These are phyloP conservation scores for Esox masquinongy DNA, from an alignment of 2,797 vertebrate species.

Conservation along the genomic window DNA sequence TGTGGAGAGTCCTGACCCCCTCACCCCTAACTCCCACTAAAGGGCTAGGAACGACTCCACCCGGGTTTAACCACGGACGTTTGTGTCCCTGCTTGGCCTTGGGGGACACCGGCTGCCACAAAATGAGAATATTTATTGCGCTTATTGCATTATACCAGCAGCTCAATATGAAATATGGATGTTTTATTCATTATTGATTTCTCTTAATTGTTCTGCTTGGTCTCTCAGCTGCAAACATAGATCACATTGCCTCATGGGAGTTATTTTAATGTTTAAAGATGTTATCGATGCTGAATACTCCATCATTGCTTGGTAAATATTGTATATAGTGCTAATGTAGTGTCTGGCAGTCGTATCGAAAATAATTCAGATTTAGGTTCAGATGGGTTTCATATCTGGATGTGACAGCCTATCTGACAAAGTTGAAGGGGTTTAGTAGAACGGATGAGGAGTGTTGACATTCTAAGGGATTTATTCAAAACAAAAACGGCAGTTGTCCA, in stretches of 20 bases:
- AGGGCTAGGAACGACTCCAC: conserved; percentile 17
- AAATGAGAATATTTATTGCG: background rate
- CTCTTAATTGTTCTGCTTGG: conserved; percentile 10
- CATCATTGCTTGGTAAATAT: background rate
- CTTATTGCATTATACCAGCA: conserved; percentile 8
- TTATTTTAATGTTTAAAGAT: background rate
- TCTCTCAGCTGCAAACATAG: background rate
- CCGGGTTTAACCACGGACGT: conserved; percentile 30
- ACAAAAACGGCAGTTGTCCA: background rate
- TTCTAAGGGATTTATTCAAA: background rate
- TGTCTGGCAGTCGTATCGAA: background rate
- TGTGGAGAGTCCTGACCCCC: conserved; percentile 21
- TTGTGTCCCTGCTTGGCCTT: background rate
- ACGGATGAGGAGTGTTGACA: background rate
- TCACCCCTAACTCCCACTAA: conserved; percentile 31
- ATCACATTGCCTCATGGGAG: background rate
- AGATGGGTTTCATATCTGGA: background rate
- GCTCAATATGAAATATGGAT: conserved; percentile 21
- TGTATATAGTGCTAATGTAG: background rate
- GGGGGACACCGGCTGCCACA: conserved; percentile 12
- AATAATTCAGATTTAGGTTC: background rate
- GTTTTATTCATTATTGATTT: conserved; percentile 17
- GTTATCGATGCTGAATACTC: background rate
- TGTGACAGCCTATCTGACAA: background rate
- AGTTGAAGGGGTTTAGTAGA: background rate